Conservation (phyloP, 2,888 invertebrate species). For the Eupeodes latifasciatus region DNA sequence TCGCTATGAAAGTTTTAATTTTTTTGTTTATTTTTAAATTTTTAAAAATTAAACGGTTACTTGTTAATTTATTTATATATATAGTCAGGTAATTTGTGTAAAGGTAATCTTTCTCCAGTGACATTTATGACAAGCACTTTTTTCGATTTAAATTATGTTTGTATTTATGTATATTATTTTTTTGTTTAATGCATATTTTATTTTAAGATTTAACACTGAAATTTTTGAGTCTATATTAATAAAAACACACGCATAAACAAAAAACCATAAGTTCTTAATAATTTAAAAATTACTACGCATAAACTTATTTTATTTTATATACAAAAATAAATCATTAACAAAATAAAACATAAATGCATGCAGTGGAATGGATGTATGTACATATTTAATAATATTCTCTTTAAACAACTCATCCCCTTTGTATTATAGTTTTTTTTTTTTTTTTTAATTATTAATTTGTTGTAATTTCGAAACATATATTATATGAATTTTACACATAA, state of each 20-base stretch:
- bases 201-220: constrained; percentile 12
- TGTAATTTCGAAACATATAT: constrained; percentile 31
- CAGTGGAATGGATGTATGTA: constrained; percentile 49
- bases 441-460: neutral
- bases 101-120: constrained; percentile 57
- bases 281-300: constrained; percentile 9
- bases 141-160: constrained; percentile 58
- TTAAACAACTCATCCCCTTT: neutral
- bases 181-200: neutral
- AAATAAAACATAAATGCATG: constrained; percentile 21
- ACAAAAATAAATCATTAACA: too few species aligned
- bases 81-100: neutral
- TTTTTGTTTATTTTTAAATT: neutral
- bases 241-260: constrained; percentile 10
- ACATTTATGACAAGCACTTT: constrained; percentile 52
- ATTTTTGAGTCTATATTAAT: constrained; percentile 17
- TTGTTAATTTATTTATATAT: constrained; percentile 32
- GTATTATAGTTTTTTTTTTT: constrained; percentile 61
- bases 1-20: neutral
- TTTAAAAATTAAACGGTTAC: neutral
- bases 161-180: neutral
- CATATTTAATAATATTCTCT: constrained; percentile 22
- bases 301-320: constrained; percentile 1
- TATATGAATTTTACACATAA: constrained; percentile 50
- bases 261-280: constrained; percentile 24